Percentiles rank a stretch among this genome's conserved stretches.
Evolutionary conservation across 2,888 invertebrate genomes (phyloP).

Genomic region (Tolmerus cingulatus): DNA sequence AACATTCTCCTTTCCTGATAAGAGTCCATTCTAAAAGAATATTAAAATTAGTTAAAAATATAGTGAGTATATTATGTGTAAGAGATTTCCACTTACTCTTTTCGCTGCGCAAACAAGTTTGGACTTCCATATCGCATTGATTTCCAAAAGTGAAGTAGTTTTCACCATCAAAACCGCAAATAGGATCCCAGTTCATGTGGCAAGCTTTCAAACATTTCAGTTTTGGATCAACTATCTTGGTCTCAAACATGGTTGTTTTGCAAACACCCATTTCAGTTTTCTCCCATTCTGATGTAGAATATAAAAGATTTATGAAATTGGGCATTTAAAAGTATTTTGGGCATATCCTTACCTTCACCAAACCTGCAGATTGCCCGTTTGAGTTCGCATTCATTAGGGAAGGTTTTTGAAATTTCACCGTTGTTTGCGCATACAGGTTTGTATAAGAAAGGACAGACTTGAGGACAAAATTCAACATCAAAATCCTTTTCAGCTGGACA

Average conservation of each 20-base stretch:
- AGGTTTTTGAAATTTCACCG: background rate
- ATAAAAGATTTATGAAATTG: background rate
- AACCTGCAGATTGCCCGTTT: background rate
- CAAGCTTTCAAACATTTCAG: conserved; percentile 9
- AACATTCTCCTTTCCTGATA: background rate
- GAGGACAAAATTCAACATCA: background rate
- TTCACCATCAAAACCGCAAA: conserved; percentile 17
- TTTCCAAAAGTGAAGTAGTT: conserved; percentile 21
- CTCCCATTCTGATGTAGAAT: background rate
- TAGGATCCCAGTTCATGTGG: background rate
- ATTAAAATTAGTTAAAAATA: background rate
- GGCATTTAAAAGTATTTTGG: background rate
- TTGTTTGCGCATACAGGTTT: background rate
- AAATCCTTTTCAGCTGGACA: background rate
- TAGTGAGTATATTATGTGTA: background rate
- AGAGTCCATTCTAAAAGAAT: background rate
- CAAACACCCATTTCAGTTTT: background rate
- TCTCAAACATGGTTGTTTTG: background rate
- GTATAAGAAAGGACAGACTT: background rate
- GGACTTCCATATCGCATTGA: background rate
- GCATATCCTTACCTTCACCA: background rate
- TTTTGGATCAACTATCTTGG: background rate
- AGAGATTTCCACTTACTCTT: background rate
- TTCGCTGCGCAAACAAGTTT: background rate
- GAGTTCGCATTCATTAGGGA: background rate